Conservation (phyloP, 2,113 vertebrate genomes). For the Phyllopteryx taeniolatus region DNA sequence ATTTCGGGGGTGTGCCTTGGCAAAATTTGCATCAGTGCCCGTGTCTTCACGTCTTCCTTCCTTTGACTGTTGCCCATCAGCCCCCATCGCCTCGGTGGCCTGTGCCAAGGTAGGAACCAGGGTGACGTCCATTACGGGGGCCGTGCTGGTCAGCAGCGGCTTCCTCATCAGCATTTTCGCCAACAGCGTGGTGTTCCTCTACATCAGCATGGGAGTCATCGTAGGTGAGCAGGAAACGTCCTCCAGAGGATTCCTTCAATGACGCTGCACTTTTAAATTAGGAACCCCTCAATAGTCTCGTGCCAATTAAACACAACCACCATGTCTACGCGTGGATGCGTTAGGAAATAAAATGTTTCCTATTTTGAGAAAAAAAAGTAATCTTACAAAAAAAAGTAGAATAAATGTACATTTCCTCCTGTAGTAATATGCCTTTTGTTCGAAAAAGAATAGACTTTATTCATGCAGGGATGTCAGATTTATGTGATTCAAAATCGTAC, state of each 20-base stretch:
- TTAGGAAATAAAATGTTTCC: too few relatives aligned
- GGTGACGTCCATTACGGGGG: slow-evolving; percentile 76
- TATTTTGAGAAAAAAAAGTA: too few relatives aligned
- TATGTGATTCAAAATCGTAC: too few relatives aligned
- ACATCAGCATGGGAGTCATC: slow-evolving; percentile 86
- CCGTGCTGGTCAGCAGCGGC: slow-evolving; percentile 76
- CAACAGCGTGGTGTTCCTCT: slow-evolving; percentile 81
- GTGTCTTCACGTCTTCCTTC: neutral
- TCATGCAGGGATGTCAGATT: too few relatives aligned
- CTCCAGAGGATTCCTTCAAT: neutral
- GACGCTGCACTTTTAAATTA: too few relatives aligned
- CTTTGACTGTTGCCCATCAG: slow-evolving; percentile 50
- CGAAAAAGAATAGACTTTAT: too few relatives aligned
- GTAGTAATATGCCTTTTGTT: too few relatives aligned
- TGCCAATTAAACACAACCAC: too few relatives aligned
- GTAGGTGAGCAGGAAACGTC: slow-evolving; percentile 76
- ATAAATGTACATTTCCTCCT: too few relatives aligned
- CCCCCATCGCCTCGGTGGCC: slow-evolving; percentile 77
- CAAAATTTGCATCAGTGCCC: neutral
- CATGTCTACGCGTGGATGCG: too few relatives aligned
- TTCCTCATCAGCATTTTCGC: slow-evolving; percentile 86
- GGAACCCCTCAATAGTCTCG: too few relatives aligned
- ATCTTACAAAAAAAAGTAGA: too few relatives aligned
- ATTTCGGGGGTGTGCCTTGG: neutral
- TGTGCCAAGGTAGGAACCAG: slow-evolving; percentile 79